phyloP scores from a whole-genome alignment of 2,888 invertebrate genomes.

The Troides helena region DNA sequence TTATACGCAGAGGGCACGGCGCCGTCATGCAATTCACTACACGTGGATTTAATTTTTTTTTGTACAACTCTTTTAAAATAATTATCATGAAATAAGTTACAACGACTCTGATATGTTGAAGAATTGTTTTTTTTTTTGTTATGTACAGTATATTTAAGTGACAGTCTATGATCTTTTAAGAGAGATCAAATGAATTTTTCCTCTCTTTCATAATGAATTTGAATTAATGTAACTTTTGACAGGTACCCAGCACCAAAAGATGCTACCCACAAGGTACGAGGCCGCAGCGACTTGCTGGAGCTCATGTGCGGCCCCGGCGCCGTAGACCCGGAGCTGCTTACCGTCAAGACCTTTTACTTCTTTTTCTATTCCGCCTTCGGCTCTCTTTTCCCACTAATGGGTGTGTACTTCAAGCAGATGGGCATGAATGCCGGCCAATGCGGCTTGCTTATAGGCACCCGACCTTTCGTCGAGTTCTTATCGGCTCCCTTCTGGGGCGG shows the following conservation, averaged over 20 bases:
- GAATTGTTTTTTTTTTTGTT: too few relatives aligned
- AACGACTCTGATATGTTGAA: too few relatives aligned
- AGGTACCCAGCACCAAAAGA: conserved; percentile 93
- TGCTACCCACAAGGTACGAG: conserved; percentile 93
- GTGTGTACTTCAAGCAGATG: conserved; percentile 99
- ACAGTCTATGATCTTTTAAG: too few relatives aligned
- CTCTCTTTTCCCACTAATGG: conserved; percentile 98
- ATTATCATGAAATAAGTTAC: too few relatives aligned
- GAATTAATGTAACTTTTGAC: conserved; percentile 19
- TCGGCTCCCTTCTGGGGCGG: conserved; percentile 99
- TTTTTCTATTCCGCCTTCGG: conserved; percentile 99
- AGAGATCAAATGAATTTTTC: too few relatives aligned
- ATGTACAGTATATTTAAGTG: too few relatives aligned
- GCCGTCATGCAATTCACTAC: background rate
- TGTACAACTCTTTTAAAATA: too few relatives aligned
- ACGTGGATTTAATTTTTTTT: background rate
- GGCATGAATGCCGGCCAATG: conserved; percentile 99
- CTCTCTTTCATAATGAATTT: too few relatives aligned
- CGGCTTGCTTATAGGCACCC: conserved; percentile 94
- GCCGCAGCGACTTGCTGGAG: conserved; percentile 91
- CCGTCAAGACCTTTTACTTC: conserved; percentile 98
- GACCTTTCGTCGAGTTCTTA: conserved; percentile 98
- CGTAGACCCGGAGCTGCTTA: conserved; percentile 94
- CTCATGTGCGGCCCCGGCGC: conserved; percentile 87
- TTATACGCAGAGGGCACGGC: background rate